Percentiles rank a stretch among this genome's conserved stretches.
Evolutionary conservation across 2,113 vertebrate species (phyloP).

Genomic region (human (Homo sapiens)): GRCh38 chr2:64278001-64278500

Average conservation of each 20-base stretch:
- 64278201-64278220: background rate
- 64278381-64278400: conserved; percentile 52
- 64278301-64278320: background rate
- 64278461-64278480: conserved; percentile 24
- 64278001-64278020: background rate
- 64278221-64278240: background rate
- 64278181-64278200: background rate
- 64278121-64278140: background rate
- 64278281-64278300: background rate
- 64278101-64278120: background rate
- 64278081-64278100: background rate
- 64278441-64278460: background rate
- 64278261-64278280: background rate
- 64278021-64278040: background rate
- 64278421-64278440: conserved; percentile 58
- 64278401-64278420: conserved; percentile 15
- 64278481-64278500: conserved; percentile 31
- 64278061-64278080: background rate
- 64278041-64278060: background rate
- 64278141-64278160: background rate
- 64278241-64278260: background rate
- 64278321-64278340: background rate
- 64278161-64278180: background rate
- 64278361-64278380: background rate
- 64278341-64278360: background rate